These are phyloP conservation scores for Contarinia nasturtii DNA, from an alignment of 1,140 invertebrate genomes.

Conservation along the genomic window DNA sequence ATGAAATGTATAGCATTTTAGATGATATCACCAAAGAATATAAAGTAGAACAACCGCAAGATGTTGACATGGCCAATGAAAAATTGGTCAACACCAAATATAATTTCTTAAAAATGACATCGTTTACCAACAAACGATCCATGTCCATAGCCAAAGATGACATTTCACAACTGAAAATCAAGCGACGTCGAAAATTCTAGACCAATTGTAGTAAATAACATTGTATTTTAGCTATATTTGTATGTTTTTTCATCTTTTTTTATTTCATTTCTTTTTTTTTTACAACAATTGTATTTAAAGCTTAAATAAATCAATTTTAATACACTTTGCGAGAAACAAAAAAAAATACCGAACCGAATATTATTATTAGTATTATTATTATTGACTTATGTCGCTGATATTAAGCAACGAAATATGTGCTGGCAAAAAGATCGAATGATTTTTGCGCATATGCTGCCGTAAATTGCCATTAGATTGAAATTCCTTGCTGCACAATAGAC, in stretches of 20 bases:
- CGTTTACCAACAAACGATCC: not conserved
- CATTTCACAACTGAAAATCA: not conserved
- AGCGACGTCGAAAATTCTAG: not conserved
- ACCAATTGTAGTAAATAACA: not conserved
- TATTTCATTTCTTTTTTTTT: not conserved
- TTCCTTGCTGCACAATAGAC: not conserved
- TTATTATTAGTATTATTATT: too few species aligned
- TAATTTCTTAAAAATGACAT: not conserved
- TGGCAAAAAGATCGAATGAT: not conserved
- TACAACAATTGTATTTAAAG: not conserved
- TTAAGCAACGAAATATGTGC: not conserved
- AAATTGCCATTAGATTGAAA: not conserved
- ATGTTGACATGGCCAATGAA: not conserved
- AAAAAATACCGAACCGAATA: not conserved
- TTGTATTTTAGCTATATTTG: not conserved
- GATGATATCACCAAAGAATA: constrained; percentile 3
- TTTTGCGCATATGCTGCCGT: not conserved
- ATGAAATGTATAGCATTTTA: constrained; percentile 10
- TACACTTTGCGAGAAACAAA: not conserved
- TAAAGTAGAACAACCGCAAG: not conserved
- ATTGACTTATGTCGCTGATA: not conserved
- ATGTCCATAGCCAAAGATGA: not conserved
- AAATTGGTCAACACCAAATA: not conserved
- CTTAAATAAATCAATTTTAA: not conserved
- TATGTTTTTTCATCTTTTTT: not conserved